phyloP scores from a whole-genome alignment of 1,140 invertebrate genomes.

The Vanessa atalanta region DNA sequence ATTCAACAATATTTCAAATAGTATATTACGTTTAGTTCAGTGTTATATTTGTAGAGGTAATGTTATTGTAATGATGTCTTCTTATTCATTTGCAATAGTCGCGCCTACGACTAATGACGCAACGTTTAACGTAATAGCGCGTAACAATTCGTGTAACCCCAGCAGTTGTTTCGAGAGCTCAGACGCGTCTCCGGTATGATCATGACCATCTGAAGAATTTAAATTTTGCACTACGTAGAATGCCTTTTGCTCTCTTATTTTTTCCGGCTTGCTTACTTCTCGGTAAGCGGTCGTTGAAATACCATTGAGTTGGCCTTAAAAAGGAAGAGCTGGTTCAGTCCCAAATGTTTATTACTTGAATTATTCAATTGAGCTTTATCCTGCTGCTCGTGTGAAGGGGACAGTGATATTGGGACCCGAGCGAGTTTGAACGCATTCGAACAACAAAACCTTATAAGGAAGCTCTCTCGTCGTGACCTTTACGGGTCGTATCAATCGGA shows the following conservation, averaged over 20 bases:
- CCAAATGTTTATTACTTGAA: constrained; percentile 57
- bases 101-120: constrained; percentile 1
- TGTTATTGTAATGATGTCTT: neutral
- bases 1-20: neutral
- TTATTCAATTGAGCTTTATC: constrained; percentile 56
- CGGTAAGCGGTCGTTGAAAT: constrained; percentile 50
- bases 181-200: constrained; percentile 39
- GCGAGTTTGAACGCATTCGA: constrained; percentile 7
- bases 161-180: constrained; percentile 11
- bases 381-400: constrained; percentile 30
- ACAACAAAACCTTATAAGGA: constrained; percentile 12
- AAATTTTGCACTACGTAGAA: constrained; percentile 58
- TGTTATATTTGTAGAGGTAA: too few relatives aligned
- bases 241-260: constrained; percentile 49
- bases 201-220: constrained; percentile 49
- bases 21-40: neutral
- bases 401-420: constrained; percentile 23
- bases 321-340: constrained; percentile 50
- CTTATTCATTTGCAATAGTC: neutral
- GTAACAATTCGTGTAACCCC: constrained; percentile 14
- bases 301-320: constrained; percentile 44
- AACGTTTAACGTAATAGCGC: constrained; percentile 12
- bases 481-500: constrained; percentile 33
- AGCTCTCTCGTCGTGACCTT: constrained; percentile 28
- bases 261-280: constrained; percentile 46